Percentiles rank a stretch among this genome's conserved stretches.
These are phyloP conservation scores for Gymnocephalus cernua DNA, from an alignment of 2,113 vertebrate genomes.

Conservation along the genomic window DNA sequence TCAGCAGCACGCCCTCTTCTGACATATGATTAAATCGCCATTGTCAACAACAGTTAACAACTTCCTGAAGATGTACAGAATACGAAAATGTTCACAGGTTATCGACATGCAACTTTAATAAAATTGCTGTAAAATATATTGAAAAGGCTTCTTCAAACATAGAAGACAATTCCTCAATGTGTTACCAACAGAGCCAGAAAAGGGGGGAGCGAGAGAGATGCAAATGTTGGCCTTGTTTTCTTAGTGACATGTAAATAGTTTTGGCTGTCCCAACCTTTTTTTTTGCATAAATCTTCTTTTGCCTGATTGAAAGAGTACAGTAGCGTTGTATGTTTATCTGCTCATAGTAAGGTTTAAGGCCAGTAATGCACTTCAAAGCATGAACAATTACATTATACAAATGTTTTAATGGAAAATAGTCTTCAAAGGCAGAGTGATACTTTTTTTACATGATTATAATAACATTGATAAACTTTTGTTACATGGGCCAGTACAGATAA, in stretches of 20 bases:
- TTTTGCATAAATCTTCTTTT: constrained; percentile 53
- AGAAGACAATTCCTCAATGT: neutral
- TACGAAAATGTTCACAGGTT: neutral
- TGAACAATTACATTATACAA: neutral
- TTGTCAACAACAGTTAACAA: constrained; percentile 2
- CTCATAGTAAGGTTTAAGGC: neutral
- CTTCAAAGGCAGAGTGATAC: neutral
- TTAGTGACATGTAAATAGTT: constrained; percentile 68
- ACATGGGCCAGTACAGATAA: neutral
- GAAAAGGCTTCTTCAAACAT: neutral
- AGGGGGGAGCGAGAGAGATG: constrained; percentile 48
- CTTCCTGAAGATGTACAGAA: neutral
- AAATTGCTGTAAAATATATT: neutral
- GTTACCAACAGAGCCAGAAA: constrained; percentile 17
- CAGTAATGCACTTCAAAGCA: neutral
- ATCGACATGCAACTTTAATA: neutral
- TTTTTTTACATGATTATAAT: neutral
- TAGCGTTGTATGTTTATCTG: neutral
- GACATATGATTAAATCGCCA: constrained; percentile 11
- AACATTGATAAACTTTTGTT: neutral
- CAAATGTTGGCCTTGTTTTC: constrained; percentile 68
- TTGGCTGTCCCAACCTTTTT: constrained; percentile 27
- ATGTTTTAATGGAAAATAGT: neutral
- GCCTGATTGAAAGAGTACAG: constrained; percentile 4
- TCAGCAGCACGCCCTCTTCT: constrained; percentile 48